Percentiles rank a stretch among this genome's conserved stretches.
phyloP scores from a whole-genome alignment of 2,113 vertebrate genomes.

The Thinocorus orbignyianus region DNA sequence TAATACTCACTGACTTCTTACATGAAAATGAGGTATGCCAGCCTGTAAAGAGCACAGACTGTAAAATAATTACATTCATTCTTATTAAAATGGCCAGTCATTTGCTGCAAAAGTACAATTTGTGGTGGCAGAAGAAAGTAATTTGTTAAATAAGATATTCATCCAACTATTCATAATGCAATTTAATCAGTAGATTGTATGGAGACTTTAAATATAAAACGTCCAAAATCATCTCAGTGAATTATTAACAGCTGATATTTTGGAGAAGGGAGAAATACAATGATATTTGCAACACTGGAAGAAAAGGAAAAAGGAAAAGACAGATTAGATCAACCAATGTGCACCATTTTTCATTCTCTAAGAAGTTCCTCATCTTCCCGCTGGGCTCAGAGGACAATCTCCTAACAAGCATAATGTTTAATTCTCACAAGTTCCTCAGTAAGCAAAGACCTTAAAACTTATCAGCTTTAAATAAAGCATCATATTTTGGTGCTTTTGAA shows the following conservation, averaged over 20 bases:
- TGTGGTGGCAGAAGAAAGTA: constrained; percentile 59
- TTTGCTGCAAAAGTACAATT: constrained; percentile 74
- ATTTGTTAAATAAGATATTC: constrained; percentile 77
- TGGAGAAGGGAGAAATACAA: neutral
- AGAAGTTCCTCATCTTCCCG: neutral
- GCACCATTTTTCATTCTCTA: neutral
- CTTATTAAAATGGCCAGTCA: constrained; percentile 74
- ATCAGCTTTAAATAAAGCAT: neutral
- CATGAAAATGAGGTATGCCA: constrained; percentile 50
- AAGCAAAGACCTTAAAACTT: neutral
- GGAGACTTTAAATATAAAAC: constrained; percentile 66
- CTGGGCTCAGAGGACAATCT: neutral
- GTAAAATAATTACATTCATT: constrained; percentile 73
- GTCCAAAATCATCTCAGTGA: constrained; percentile 67
- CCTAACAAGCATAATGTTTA: neutral
- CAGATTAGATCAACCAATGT: neutral
- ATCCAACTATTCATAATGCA: constrained; percentile 66
- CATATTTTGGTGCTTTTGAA: neutral
- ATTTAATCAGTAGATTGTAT: constrained; percentile 75
- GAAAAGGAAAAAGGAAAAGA: neutral
- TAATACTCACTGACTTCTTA: constrained; percentile 53
- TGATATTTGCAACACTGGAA: neutral
- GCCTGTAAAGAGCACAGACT: constrained; percentile 63
- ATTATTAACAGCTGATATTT: constrained; percentile 73
- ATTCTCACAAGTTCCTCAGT: neutral